Evolutionary conservation across 2,888 invertebrate species (phyloP).

Genomic region (Caradrina kadenii): DNA sequence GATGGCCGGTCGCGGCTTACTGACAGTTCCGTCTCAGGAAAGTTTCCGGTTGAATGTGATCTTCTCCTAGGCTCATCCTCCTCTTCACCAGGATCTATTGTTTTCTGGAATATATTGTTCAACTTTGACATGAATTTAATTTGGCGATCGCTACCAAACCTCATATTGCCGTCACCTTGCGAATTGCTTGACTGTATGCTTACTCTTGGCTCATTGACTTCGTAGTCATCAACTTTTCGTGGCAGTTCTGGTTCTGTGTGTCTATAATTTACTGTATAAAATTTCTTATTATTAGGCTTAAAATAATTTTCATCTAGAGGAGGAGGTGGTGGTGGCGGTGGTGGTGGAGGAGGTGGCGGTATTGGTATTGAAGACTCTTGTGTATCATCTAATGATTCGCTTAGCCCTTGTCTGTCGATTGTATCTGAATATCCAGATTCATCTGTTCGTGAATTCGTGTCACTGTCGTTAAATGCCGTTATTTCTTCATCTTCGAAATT

Average conservation of each 20-base stretch:
- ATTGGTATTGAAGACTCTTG: slow-evolving; percentile 78
- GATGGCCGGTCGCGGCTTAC: slow-evolving; percentile 71
- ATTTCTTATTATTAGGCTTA: slow-evolving; percentile 65
- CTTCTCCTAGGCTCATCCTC: slow-evolving; percentile 76
- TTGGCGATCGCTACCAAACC: slow-evolving; percentile 81
- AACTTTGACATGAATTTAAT: slow-evolving; percentile 85
- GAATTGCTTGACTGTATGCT: slow-evolving; percentile 77
- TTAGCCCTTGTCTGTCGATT: slow-evolving; percentile 77
- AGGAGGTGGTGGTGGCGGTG: slow-evolving; percentile 71
- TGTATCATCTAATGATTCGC: slow-evolving; percentile 77
- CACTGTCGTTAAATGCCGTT: slow-evolving; percentile 83
- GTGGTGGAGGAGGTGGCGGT: slow-evolving; percentile 64
- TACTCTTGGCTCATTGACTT: slow-evolving; percentile 71
- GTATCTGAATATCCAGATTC: slow-evolving; percentile 88
- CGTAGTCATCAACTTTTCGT: slow-evolving; percentile 56
- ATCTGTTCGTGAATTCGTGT: slow-evolving; percentile 84
- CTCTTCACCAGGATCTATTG: slow-evolving; percentile 74
- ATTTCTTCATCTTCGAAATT: slow-evolving; percentile 75
- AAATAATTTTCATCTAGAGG: slow-evolving; percentile 83
- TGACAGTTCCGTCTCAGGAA: slow-evolving; percentile 72
- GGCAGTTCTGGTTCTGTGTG: slow-evolving; percentile 64
- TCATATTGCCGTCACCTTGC: slow-evolving; percentile 75
- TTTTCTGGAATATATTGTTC: slow-evolving; percentile 82
- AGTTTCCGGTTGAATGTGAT: slow-evolving; percentile 83
- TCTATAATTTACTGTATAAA: slow-evolving; percentile 71